These are phyloP conservation scores for Leucania comma DNA, from an alignment of 2,888 invertebrate species.

Conservation along the genomic window DNA sequence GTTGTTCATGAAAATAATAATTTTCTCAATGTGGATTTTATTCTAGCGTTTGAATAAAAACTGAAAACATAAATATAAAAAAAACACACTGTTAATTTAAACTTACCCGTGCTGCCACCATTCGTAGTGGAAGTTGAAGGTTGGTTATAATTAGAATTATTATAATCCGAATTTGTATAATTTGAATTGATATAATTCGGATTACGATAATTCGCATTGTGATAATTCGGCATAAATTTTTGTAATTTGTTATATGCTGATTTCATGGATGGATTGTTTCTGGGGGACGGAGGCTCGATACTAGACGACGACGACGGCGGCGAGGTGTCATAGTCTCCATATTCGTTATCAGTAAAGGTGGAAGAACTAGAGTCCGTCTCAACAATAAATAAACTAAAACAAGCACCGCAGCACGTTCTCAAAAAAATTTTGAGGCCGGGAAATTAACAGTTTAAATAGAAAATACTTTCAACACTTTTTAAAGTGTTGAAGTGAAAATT, in stretches of 20 bases:
- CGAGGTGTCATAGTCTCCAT: conserved; percentile 12
- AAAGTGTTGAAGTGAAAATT: conserved; percentile 11
- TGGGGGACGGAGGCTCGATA: conserved; percentile 1
- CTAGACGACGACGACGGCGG: not conserved
- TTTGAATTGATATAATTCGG: not conserved
- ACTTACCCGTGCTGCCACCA: conserved; percentile 20
- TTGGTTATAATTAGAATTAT: not conserved
- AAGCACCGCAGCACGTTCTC: conserved; percentile 4
- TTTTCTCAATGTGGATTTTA: not conserved
- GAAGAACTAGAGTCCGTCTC: conserved; percentile 3
- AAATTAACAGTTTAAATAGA: not conserved
- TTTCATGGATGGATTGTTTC: conserved; percentile 14
- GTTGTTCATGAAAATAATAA: not conserved
- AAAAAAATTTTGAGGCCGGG: conserved; percentile 37
- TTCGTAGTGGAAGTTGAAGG: not conserved
- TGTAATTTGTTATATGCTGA: not conserved
- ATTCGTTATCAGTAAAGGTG: conserved; percentile 5
- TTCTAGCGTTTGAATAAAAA: not conserved
- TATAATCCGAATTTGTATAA: conserved; percentile 2
- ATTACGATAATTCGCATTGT: conserved; percentile 1
- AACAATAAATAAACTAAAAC: conserved; percentile 8
- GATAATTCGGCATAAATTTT: conserved; percentile 1
- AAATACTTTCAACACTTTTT: conserved; percentile 14
- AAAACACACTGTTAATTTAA: not conserved
- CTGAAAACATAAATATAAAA: not conserved